Evolutionary conservation across 2,113 vertebrate species (phyloP).

Genomic region (Daubentonia madagascariensis): DNA sequence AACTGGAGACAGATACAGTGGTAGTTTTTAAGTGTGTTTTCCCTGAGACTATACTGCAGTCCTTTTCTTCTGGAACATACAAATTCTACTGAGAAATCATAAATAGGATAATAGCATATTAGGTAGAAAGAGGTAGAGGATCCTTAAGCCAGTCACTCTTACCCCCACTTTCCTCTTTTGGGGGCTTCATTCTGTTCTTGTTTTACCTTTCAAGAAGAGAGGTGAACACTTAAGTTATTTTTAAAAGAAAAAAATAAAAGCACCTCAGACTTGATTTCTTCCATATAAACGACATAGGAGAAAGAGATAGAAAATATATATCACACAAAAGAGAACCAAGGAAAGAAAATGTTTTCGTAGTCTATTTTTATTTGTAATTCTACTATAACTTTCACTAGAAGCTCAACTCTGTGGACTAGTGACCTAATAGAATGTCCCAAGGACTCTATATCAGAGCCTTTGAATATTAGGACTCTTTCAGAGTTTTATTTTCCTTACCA

Average conservation of each 20-base stretch:
- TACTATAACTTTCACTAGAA: background rate
- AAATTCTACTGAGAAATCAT: background rate
- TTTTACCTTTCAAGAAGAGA: background rate
- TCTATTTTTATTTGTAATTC: background rate
- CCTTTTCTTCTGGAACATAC: background rate
- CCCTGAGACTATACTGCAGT: background rate
- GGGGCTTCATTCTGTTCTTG: background rate
- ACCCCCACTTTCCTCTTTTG: background rate
- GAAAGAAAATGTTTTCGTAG: background rate
- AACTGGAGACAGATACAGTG: background rate
- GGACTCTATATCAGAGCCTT: background rate
- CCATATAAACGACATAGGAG: background rate
- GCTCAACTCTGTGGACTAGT: background rate
- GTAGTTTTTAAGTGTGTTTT: background rate
- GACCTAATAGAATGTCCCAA: background rate
- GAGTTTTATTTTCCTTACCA: background rate
- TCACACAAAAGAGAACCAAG: background rate
- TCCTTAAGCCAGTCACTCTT: background rate
- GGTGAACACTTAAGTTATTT: background rate
- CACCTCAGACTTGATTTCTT: background rate
- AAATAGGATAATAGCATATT: background rate
- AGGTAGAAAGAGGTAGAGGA: background rate
- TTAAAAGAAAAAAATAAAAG: background rate
- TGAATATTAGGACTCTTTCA: background rate
- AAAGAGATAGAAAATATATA: background rate